These are phyloP conservation scores for Salarias fasciatus DNA, from an alignment of 2,797 vertebrate genomes.

Conservation along the genomic window DNA sequence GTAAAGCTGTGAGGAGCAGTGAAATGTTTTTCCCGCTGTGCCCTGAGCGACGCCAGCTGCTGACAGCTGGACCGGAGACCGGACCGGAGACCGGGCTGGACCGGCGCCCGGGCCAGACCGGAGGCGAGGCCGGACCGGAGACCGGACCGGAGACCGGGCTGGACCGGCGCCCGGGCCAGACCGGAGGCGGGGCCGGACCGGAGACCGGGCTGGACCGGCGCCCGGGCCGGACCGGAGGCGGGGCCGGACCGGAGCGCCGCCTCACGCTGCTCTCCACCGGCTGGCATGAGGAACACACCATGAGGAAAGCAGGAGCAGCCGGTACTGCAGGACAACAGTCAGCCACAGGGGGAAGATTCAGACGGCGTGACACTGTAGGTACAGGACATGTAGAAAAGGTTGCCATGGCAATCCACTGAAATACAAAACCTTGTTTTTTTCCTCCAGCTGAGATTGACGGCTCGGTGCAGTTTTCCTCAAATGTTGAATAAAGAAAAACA, in stretches of 20 bases:
- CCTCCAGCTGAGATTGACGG: neutral
- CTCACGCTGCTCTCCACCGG: neutral
- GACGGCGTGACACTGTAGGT: conserved; percentile 5
- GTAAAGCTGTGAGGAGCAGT: conserved; percentile 39
- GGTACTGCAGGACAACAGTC: no score
- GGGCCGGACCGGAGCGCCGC: neutral
- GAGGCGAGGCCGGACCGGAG: no score
- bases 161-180: no score
- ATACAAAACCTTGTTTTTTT: conserved; percentile 16
- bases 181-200: no score
- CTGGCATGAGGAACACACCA: neutral
- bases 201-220: no score
- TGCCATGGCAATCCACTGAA: conserved; percentile 41
- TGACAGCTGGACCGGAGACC: conserved; percentile 35
- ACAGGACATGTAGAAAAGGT: conserved; percentile 25
- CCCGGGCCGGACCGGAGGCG: conserved; percentile 24
- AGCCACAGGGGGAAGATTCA: neutral
- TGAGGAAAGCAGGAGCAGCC: no score
- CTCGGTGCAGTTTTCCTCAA: neutral
- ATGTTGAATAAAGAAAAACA: neutral
- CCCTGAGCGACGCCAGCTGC: conserved; percentile 34
- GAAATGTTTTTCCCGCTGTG: conserved; percentile 21
- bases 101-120: neutral
- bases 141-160: no score
- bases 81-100: no score